Base-by-base conservation (phyloP, 2,113 vertebrate species). In the Ceyx melanurus region DNA sequence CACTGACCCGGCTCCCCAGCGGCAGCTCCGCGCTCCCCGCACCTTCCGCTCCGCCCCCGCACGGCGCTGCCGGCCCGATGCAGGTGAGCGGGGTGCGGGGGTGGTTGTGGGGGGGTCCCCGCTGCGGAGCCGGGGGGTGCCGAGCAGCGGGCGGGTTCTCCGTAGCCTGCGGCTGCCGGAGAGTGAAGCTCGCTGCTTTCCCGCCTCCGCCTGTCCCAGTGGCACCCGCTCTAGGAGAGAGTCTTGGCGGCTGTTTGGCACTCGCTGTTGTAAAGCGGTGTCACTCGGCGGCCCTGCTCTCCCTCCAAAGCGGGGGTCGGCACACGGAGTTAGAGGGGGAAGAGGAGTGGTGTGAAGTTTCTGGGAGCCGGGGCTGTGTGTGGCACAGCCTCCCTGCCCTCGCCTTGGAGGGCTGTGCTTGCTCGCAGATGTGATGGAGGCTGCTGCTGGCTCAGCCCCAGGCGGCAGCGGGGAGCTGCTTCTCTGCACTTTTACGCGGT, bases 321-420 rank as follows among this genome's bases (percentile, higher is more conserved):
- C 29, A 6, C 3, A 1, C 3, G 29, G 15, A 7, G 1, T 4
- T 20, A 21, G 43, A 61, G 1, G 2, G n/a, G 35, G 37, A 37
- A 4, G 53, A 20, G 9, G 26, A 20, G 4, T 11, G 19, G 12
- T 78, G 6, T 22, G 10, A 85, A 65, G 29, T 45, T 40, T 29
- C 14, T 65, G 16, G 28, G 2, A 1, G 37, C 8, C 0, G 6
- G 25, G 33, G 51, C 37, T 46, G 15, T 4, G 1, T 33, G 40
- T 42, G 67, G 40, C 25, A 51, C 4, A 18, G 9, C 35, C 4
- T 18, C 10, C 5, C n/a, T 42, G 71, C 53, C 14, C 31, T 35
- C 43, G 9, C 4, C 40, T 45, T 33, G 62, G 54, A 35, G 40
- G 33, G 35, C 11, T 16, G 22, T 3, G 31, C 11, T 15, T 25